These are phyloP conservation scores for Trichechus manatus DNA, from an alignment of 2,113 vertebrate species.

Conservation along the genomic window DNA sequence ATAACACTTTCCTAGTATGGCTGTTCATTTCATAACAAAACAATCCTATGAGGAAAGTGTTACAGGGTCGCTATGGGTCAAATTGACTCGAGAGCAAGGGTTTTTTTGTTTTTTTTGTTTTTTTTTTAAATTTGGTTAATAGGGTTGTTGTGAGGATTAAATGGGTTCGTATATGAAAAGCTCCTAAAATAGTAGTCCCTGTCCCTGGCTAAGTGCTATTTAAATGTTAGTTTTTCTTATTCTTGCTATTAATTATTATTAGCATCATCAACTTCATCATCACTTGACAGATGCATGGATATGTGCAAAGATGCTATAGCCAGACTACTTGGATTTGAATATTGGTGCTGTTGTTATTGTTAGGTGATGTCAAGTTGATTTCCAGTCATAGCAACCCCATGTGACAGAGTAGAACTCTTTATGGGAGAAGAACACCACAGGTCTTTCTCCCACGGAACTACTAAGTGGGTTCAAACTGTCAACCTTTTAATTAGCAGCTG, in stretches of 20 bases:
- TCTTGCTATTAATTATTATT: neutral
- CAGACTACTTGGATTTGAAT: constrained; percentile 10
- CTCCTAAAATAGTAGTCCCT: neutral
- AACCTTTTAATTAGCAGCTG: too few relatives aligned
- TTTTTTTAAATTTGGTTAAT: neutral
- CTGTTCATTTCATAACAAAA: too few relatives aligned
- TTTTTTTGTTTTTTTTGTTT: too few relatives aligned
- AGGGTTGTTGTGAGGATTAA: neutral
- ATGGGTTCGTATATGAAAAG: neutral
- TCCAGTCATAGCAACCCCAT: neutral
- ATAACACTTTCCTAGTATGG: neutral
- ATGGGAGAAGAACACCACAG: neutral
- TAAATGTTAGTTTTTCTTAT: neutral
- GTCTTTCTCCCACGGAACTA: neutral
- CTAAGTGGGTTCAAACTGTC: too few relatives aligned
- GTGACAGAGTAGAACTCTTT: neutral
- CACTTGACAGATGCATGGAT: neutral
- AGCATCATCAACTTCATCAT: neutral
- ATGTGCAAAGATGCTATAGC: neutral
- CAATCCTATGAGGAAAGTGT: too few relatives aligned
- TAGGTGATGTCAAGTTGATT: neutral
- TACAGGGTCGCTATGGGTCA: too few relatives aligned
- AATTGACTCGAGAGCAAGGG: too few relatives aligned
- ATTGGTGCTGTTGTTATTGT: neutral
- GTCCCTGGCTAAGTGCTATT: neutral